phyloP scores from a whole-genome alignment of 1,140 invertebrate genomes.

The Ostrea denselamellosa region DNA sequence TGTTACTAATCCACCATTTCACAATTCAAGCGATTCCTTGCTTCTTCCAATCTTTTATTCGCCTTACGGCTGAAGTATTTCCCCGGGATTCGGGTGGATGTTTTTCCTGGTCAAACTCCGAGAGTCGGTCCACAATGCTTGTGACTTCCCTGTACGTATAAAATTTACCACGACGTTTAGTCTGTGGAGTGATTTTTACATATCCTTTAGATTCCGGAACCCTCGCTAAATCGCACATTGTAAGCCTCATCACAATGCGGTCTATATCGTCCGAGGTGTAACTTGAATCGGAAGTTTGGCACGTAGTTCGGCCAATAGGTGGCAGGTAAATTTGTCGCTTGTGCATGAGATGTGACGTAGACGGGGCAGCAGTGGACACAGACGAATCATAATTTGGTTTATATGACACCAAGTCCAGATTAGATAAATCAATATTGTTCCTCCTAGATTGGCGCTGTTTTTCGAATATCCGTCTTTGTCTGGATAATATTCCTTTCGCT shows the following conservation, averaged over 20 bases:
- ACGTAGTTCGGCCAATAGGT: not conserved
- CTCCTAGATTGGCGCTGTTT: slow-evolving; percentile 15
- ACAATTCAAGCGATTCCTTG: not conserved
- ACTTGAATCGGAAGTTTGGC: not conserved
- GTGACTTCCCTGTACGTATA: not conserved
- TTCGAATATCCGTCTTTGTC: not conserved
- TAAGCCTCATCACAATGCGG: not conserved
- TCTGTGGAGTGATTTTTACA: slow-evolving; percentile 12
- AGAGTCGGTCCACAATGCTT: not conserved
- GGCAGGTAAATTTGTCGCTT: slow-evolving; percentile 16
- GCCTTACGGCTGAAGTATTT: not conserved
- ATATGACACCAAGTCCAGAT: slow-evolving; percentile 3
- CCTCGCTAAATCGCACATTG: slow-evolving; percentile 16
- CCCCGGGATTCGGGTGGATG: slow-evolving; percentile 3
- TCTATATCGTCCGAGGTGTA: slow-evolving; percentile 20
- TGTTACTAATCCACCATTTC: not conserved
- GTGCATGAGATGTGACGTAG: not conserved
- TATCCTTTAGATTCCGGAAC: slow-evolving; percentile 5
- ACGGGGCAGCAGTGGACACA: not conserved
- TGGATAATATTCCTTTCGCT: slow-evolving; percentile 10
- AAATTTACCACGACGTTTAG: not conserved
- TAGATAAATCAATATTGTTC: not conserved
- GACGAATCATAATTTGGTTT: slow-evolving; percentile 11
- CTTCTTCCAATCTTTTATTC: slow-evolving; percentile 18
- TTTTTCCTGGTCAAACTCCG: slow-evolving; percentile 4